These are phyloP conservation scores for Candidula unifasciata DNA, from an alignment of 2,888 invertebrate genomes.

Conservation along the genomic window DNA sequence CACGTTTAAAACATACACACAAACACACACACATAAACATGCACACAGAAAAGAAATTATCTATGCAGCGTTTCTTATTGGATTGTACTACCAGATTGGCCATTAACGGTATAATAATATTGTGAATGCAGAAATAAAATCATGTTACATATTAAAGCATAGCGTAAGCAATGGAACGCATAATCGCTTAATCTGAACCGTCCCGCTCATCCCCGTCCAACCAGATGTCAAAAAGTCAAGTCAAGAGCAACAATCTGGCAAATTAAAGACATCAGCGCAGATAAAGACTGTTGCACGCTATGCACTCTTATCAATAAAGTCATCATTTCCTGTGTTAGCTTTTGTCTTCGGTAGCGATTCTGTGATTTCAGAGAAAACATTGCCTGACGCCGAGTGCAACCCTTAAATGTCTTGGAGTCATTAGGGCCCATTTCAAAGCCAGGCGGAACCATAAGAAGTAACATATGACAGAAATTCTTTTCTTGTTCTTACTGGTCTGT, in stretches of 20 bases:
- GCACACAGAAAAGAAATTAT: not conserved
- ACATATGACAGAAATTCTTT: constrained; percentile 26
- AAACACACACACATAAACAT: too few species aligned
- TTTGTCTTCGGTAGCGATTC: constrained; percentile 39
- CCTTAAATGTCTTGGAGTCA: constrained; percentile 46
- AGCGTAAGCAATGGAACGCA: not conserved
- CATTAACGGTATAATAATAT: not conserved
- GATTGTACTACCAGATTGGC: too few species aligned
- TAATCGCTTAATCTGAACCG: not conserved
- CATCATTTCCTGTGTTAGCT: constrained; percentile 35
- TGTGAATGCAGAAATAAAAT: not conserved
- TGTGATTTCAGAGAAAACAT: constrained; percentile 32
- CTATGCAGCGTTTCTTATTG: not conserved
- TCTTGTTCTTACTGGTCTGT: constrained; percentile 10
- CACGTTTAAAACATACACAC: too few species aligned
- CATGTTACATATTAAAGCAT: too few species aligned
- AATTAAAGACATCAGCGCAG: constrained; percentile 34
- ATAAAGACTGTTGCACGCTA: constrained; percentile 43
- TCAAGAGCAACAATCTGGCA: constrained; percentile 32
- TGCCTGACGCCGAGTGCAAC: constrained; percentile 40
- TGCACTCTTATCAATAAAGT: constrained; percentile 47
- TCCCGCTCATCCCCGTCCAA: not conserved
- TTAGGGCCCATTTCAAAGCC: constrained; percentile 47
- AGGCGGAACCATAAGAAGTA: constrained; percentile 41
- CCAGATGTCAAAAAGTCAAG: constrained; percentile 12